Percentiles rank a stretch among this genome's conserved stretches.
These are phyloP conservation scores for Nautilus pompilius DNA, from an alignment of 1,140 invertebrate species.

Conservation along the genomic window DNA sequence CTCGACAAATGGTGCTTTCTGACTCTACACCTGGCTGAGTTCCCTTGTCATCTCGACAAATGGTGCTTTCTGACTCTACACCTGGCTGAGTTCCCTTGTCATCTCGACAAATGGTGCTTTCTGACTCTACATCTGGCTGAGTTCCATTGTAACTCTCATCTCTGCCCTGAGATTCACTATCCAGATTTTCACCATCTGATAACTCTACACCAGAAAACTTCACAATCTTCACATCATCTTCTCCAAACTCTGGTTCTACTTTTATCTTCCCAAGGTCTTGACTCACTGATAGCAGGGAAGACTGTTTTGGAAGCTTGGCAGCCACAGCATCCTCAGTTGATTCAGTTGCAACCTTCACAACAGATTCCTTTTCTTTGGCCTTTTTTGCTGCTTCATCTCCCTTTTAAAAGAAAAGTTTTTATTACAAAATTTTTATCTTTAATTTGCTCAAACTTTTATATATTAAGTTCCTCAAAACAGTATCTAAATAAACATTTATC, in stretches of 20 bases:
- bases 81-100: constrained; percentile 8
- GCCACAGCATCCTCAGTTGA: background rate
- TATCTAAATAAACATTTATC: too few relatives aligned
- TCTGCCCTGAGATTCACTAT: background rate
- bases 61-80: background rate
- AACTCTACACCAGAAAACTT: constrained; percentile 1
- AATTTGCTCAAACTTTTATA: background rate
- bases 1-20: too few relatives aligned
- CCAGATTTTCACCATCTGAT: constrained; percentile 5
- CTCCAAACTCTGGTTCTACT: constrained; percentile 37
- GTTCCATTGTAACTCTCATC: constrained; percentile 14
- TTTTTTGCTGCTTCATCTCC: background rate
- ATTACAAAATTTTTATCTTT: background rate
- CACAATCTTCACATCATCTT: constrained; percentile 32
- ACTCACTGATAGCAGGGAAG: constrained; percentile 25
- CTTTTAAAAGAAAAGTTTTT: background rate
- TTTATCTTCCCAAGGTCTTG: constrained; percentile 37
- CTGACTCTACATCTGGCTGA: constrained; percentile 10
- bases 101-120: background rate
- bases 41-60: background rate
- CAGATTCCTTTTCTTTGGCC: background rate
- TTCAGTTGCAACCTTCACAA: background rate
- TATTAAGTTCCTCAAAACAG: background rate
- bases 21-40: background rate
- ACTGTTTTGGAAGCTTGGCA: too few relatives aligned